phyloP scores from a whole-genome alignment of 2,113 vertebrate species.

The Colistium nudipinnis region DNA sequence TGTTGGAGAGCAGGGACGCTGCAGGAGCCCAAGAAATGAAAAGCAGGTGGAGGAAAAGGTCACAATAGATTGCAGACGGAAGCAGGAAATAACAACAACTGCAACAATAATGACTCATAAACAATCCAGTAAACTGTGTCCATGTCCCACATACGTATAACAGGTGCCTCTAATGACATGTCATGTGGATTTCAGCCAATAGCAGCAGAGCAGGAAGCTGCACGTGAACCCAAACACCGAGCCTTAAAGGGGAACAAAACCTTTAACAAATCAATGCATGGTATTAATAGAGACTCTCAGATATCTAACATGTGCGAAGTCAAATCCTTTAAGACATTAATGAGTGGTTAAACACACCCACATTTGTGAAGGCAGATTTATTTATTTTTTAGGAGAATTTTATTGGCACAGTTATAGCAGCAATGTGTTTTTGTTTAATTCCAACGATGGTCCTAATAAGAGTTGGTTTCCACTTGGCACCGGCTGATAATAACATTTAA shows the following conservation, averaged over 20 bases:
- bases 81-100: too few relatives aligned
- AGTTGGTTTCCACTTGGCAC: constrained; percentile 31
- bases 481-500: constrained; percentile 14
- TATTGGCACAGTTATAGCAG: constrained; percentile 77
- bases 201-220: constrained; percentile 8
- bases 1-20: background rate
- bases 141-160: too few relatives aligned
- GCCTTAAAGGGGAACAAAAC: background rate
- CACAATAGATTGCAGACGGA: too few relatives aligned
- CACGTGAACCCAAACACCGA: too few relatives aligned
- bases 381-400: constrained; percentile 59
- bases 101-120: too few relatives aligned
- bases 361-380: constrained; percentile 29
- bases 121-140: too few relatives aligned
- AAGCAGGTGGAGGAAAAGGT: too few relatives aligned
- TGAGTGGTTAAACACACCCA: background rate
- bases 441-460: constrained; percentile 35
- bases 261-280: constrained; percentile 3
- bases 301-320: constrained; percentile 13
- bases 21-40: too few relatives aligned
- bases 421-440: constrained; percentile 69
- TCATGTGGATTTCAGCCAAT: background rate
- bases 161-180: background rate
- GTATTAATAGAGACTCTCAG: background rate
- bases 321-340: background rate